A percentile compares a stretch with the other conserved stretches of the same genome.
Conservation (phyloP, 1,140 invertebrate genomes). For the Drosophila virilis region DNA sequence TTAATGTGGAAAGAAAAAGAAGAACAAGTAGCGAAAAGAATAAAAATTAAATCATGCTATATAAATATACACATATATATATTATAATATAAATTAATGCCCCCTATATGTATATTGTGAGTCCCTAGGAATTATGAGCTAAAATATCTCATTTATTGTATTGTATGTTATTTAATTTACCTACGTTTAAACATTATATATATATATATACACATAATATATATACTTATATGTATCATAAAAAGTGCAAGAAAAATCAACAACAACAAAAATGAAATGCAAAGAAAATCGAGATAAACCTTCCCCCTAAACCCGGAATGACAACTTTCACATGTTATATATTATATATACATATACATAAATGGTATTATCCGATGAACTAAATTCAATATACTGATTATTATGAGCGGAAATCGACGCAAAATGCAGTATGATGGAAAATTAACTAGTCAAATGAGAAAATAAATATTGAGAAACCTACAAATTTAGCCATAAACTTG, state of each 20-base stretch:
- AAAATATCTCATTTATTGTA: conserved; percentile 53
- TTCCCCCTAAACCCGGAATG: conserved; percentile 1
- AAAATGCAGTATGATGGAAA: conserved; percentile 59
- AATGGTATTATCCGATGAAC: conserved; percentile 72
- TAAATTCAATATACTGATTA: conserved; percentile 65
- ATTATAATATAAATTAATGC: conserved; percentile 19
- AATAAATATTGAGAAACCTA: conserved; percentile 75
- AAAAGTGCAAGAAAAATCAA: conserved; percentile 66
- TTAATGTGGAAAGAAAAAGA: conserved; percentile 7
- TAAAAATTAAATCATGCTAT: conserved; percentile 32
- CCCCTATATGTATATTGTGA: conserved; percentile 69
- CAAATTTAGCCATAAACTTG: conserved; percentile 42
- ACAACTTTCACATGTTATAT: conserved; percentile 72
- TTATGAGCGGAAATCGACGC: conserved; percentile 47
- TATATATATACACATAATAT: conserved; percentile 47
- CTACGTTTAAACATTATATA: conserved; percentile 65
- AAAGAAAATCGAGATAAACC: too few relatives aligned
- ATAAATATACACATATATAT: conserved; percentile 29
- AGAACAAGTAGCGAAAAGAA: background rate
- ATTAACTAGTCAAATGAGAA: conserved; percentile 78
- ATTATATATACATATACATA: conserved; percentile 53
- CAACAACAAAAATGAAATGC: conserved; percentile 5
- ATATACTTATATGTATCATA: conserved; percentile 50
- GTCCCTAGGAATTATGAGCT: conserved; percentile 49
- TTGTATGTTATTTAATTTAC: conserved; percentile 70